Conservation (phyloP, 2,888 invertebrate genomes). For the Calameuta idolon region DNA sequence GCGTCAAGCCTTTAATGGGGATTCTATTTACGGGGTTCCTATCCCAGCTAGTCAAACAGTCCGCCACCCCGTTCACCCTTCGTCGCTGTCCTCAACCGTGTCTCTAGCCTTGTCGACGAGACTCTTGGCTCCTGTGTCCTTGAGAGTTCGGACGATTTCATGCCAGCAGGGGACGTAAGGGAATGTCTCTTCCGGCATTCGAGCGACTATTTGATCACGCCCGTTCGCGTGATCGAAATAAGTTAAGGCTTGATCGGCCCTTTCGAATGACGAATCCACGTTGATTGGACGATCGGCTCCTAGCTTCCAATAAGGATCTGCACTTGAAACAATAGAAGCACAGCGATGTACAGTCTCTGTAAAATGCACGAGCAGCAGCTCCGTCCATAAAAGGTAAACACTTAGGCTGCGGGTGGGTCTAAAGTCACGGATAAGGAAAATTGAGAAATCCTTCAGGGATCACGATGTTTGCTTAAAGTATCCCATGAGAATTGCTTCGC, state of each 20-base stretch:
- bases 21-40: constrained; percentile 64
- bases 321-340: too few species aligned
- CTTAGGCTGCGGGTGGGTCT: background rate
- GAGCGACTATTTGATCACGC: too few species aligned
- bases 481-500: background rate
- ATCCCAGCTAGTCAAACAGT: constrained; percentile 62
- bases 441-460: background rate
- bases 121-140: constrained; percentile 25
- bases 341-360: too few species aligned
- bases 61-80: constrained; percentile 24
- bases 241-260: too few species aligned
- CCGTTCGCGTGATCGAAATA: too few species aligned
- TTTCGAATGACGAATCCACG: too few species aligned
- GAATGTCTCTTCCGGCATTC: constrained; percentile 21
- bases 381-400: background rate
- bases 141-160: constrained; percentile 43
- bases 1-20: constrained; percentile 62
- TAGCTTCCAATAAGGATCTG: too few species aligned
- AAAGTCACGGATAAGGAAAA: background rate
- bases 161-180: constrained; percentile 27
- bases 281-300: too few species aligned
- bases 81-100: constrained; percentile 13
- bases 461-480: background rate
- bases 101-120: constrained; percentile 18
- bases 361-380: too few species aligned